Conservation (phyloP, 2,888 invertebrate genomes). For the Argynnis bischoffii region DNA sequence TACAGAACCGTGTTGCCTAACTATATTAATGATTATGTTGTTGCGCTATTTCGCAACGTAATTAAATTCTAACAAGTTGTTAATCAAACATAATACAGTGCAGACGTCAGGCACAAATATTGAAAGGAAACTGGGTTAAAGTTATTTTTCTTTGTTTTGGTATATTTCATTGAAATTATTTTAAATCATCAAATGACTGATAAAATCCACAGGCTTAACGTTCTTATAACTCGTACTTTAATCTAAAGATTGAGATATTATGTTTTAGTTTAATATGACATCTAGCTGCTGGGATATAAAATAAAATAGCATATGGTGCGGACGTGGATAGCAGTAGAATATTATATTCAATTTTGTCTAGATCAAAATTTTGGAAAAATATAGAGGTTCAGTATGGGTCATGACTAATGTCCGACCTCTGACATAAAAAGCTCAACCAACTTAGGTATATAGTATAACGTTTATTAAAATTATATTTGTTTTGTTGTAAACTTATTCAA, state of each 20-base stretch:
- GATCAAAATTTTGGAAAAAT: too few relatives aligned
- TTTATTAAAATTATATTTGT: too few relatives aligned
- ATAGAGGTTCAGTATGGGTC: too few relatives aligned
- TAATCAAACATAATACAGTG: constrained; percentile 7
- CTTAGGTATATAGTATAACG: too few relatives aligned
- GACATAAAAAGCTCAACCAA: too few relatives aligned
- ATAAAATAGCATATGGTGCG: not conserved
- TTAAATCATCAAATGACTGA: too few relatives aligned
- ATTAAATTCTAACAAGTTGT: constrained; percentile 17
- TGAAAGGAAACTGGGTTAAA: not conserved
- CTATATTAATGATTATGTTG: constrained; percentile 27
- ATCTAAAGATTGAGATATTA: not conserved
- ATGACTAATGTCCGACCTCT: too few relatives aligned
- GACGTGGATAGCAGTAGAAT: not conserved
- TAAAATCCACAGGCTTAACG: too few relatives aligned
- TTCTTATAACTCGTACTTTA: not conserved
- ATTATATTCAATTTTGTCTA: too few relatives aligned
- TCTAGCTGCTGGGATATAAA: not conserved
- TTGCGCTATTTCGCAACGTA: constrained; percentile 20
- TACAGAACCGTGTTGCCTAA: constrained; percentile 35
- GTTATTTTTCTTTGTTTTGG: not conserved
- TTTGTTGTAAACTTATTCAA: constrained; percentile 2
- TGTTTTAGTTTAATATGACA: not conserved
- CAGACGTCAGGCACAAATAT: not conserved
- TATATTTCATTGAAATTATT: not conserved